Percentiles rank a stretch among this genome's conserved stretches.
phyloP scores from a whole-genome alignment of 2,888 invertebrate species.

The Apodemia mormo region DNA sequence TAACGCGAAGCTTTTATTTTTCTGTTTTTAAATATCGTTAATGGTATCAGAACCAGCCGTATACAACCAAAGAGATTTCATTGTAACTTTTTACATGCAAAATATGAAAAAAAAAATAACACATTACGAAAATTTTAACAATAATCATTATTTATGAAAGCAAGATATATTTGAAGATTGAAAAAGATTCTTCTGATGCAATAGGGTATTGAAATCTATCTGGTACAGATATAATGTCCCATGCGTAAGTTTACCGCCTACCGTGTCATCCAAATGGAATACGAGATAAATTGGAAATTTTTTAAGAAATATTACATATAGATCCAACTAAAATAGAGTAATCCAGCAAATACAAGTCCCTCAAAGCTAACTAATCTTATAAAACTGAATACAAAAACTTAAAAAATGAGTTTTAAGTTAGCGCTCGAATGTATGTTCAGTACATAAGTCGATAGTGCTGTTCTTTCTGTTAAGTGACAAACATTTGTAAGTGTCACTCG shows the following conservation, averaged over 20 bases:
- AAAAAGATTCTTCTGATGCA: too few relatives aligned
- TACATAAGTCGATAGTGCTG: constrained; percentile 39
- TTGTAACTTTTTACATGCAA: too few relatives aligned
- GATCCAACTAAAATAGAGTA: background rate
- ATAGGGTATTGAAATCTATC: background rate
- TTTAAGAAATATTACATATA: background rate
- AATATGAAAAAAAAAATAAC: too few relatives aligned
- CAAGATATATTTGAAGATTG: too few relatives aligned
- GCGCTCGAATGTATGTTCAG: background rate
- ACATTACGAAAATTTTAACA: too few relatives aligned
- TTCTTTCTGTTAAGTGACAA: constrained; percentile 61
- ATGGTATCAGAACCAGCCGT: too few relatives aligned
- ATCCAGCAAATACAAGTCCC: background rate
- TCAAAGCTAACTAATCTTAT: background rate
- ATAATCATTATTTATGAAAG: too few relatives aligned
- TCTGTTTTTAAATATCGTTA: too few relatives aligned
- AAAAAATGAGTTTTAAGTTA: background rate
- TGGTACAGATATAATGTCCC: background rate
- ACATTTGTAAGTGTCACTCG: constrained; percentile 69
- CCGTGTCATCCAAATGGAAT: background rate
- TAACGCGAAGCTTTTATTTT: too few relatives aligned
- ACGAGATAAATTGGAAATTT: background rate
- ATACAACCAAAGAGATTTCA: too few relatives aligned
- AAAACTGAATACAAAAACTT: background rate
- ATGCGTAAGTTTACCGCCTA: background rate